Evolutionary conservation across 2,797 vertebrate species (phyloP).

Genomic region (Pangasius sanitwongsei): DNA sequence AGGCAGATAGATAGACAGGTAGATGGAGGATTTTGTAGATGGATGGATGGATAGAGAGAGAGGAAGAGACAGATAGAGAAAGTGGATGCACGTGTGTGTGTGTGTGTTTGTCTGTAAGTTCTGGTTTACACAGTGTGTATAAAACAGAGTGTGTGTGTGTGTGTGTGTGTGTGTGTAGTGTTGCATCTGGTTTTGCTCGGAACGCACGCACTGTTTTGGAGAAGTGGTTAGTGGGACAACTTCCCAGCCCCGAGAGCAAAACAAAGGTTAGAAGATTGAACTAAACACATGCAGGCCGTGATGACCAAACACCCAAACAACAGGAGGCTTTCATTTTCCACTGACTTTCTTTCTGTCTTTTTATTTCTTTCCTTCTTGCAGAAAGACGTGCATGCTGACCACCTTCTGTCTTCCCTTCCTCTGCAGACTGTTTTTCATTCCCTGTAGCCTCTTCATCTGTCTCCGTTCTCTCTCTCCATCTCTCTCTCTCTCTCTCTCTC

Average conservation of each 20-base stretch:
- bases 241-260: constrained; percentile 32
- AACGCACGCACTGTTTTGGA: constrained; percentile 29
- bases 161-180: constrained; percentile 2
- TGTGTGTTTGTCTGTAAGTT: background rate
- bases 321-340: background rate
- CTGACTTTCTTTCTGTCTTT: background rate
- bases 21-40: background rate
- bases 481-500: constrained; percentile 5
- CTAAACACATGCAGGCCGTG: background rate
- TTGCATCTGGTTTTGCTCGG: constrained; percentile 16
- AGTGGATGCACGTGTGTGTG: background rate
- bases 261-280: constrained; percentile 27
- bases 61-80: background rate
- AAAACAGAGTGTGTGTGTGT: constrained; percentile 1
- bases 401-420: background rate
- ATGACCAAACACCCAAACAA: constrained; percentile 29
- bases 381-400: background rate
- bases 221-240: constrained; percentile 21
- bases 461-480: background rate
- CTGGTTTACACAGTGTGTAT: background rate
- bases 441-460: background rate
- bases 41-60: background rate
- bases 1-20: background rate
- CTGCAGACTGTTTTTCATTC: background rate
- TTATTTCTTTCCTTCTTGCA: background rate